Conservation (phyloP, 2,113 vertebrate genomes). For the Salvelinus fontinalis region DNA sequence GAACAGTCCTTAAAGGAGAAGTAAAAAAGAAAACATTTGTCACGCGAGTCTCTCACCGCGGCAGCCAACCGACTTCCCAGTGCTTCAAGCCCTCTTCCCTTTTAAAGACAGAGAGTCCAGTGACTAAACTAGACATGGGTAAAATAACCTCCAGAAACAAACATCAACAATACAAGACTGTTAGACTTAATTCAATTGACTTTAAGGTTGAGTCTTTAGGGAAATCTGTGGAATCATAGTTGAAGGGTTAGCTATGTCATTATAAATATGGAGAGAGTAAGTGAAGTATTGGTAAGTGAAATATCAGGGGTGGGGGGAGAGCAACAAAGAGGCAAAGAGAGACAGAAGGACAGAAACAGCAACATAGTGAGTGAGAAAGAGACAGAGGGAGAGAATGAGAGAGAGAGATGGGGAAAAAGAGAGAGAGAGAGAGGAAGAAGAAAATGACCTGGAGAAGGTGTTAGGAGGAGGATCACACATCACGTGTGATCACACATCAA, state of each 20-base stretch:
- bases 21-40: conserved; percentile 53
- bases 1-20: conserved; percentile 15
- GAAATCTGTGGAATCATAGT: conserved; percentile 1
- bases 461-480: background rate
- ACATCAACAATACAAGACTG: background rate
- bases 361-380: background rate
- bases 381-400: background rate
- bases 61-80: conserved; percentile 73
- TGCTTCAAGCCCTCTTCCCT: conserved; percentile 77
- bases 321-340: background rate
- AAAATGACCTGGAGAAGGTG: background rate
- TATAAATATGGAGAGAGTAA: too few relatives aligned
- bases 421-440: background rate
- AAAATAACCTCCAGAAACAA: background rate
- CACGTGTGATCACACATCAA: background rate
- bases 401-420: background rate
- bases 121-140: background rate
- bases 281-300: background rate
- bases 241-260: background rate
- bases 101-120: conserved; percentile 59
- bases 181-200: background rate
- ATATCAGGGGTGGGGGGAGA: background rate
- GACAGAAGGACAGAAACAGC: background rate
- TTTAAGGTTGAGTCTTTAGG: background rate
- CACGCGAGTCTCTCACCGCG: conserved; percentile 70